Evolutionary conservation across 2,797 vertebrate species (phyloP), one percentile per base, ranked within the genome.

Genomic region (Acestrorhynchus altus): DNA sequence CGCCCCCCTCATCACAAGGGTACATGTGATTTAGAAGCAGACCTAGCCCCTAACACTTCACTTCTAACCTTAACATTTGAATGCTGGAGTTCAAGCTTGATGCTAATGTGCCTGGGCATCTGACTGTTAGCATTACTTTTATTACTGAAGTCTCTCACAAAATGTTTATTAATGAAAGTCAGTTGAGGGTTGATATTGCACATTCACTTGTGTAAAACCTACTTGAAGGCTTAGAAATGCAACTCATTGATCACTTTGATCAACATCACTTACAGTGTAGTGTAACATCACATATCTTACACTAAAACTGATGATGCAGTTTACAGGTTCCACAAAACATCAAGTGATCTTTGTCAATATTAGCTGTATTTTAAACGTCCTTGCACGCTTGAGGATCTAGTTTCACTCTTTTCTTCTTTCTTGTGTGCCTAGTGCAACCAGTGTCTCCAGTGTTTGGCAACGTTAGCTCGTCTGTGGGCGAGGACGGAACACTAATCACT

Each of bases 401-500:
- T 74, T 86, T 91, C 78, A 89, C 78, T 74, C 72, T 79, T 90
- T 73, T 91, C 69, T 91, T 91, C 90, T 95, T 91, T 95, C 92
- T 88, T 94, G 73, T 96, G 78, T 93, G 91, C 92, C 93, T 91
- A 97, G 96, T 86, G 87, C 91, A 70, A 84, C 92, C 94, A 46
- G 87, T 86, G 86, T 92, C 90, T 88, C 93, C 95, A 85, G 90
- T 90, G 90, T 96, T 97, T 90, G 92, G 93, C 87, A 98, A 97
- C 90, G 76, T 98, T 92, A 96, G 90, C 90, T 93, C 90, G 54
- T 88, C 91, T 82, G 76, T 93, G 76, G 92, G 89, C 91, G 94
- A 96, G 88, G 95, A 94, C 71, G 95, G 93, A 91, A 92, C 94
- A 85, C 92, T 94, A 94, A 94, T 98, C 95, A 96, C 94, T 95